phyloP scores from a whole-genome alignment of 30 jellyfish, hydroid and myxozoan genomes.

The Rhopilema esculentum region DNA sequence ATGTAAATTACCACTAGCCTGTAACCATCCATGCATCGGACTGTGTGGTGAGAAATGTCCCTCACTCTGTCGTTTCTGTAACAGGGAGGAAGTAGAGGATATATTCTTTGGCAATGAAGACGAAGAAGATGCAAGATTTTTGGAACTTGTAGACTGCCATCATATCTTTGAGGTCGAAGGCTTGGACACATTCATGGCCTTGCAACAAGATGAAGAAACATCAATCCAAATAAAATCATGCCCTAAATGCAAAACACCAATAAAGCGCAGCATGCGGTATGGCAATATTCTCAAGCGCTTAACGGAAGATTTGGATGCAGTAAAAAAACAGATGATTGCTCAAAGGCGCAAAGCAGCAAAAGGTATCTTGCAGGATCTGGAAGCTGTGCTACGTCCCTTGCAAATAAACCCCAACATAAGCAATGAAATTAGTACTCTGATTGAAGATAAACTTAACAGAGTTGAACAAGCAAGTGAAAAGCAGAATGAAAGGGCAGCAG shows the following conservation, averaged over 20 bases:
- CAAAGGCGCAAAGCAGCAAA: neutral
- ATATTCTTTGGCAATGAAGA: constrained; percentile 82
- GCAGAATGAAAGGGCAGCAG: neutral
- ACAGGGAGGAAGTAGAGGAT: constrained; percentile 75
- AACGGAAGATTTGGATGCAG: constrained; percentile 46
- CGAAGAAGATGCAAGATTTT: constrained; percentile 73
- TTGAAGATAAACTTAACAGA: neutral
- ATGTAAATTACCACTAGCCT: constrained; percentile 22
- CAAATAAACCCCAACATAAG: neutral
- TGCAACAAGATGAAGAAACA: constrained; percentile 2
- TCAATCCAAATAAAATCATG: constrained; percentile 55
- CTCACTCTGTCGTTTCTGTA: constrained; percentile 48
- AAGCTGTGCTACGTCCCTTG: no score
- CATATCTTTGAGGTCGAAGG: constrained; percentile 71
- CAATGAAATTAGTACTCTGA: neutral
- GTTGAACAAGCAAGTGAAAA: neutral
- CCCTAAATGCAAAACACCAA: constrained; percentile 79
- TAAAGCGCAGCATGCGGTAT: constrained; percentile 50
- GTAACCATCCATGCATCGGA: constrained; percentile 70
- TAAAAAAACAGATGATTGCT: constrained; percentile 27
- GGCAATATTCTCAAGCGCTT: constrained; percentile 50
- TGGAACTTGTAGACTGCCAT: constrained; percentile 67
- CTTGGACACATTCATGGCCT: constrained; percentile 73
- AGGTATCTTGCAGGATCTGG: neutral
- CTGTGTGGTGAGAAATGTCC: constrained; percentile 80